A percentile compares a stretch with the other conserved stretches of the same genome.
Conservation (phyloP, 1,140 invertebrate species). For the Leptoteleia sp. region DNA sequence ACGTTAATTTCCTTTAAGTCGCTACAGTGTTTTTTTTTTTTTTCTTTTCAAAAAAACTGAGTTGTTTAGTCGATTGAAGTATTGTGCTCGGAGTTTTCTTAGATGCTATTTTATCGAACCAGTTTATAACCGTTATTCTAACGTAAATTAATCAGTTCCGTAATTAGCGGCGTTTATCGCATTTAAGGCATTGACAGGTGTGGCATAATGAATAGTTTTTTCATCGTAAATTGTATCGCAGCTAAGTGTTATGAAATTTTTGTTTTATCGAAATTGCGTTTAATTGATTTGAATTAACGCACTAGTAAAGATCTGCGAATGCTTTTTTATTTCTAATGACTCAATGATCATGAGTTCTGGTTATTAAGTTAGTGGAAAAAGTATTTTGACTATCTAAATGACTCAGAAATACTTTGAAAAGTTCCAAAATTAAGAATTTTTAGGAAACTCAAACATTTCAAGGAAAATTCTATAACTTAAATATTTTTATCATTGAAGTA, state of each 20-base stretch:
- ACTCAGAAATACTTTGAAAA: too few relatives aligned
- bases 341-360: too few relatives aligned
- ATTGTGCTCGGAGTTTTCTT: constrained; percentile 38
- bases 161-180: constrained; percentile 55
- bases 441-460: too few relatives aligned
- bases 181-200: constrained; percentile 50
- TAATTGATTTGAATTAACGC: constrained; percentile 23
- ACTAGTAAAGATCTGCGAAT: too few relatives aligned
- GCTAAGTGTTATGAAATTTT: constrained; percentile 32
- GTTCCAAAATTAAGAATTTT: too few relatives aligned
- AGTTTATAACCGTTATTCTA: constrained; percentile 59
- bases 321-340: background rate
- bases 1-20: background rate
- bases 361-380: too few relatives aligned
- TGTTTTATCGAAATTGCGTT: constrained; percentile 16
- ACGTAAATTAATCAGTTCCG: constrained; percentile 61
- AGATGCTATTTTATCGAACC: constrained; percentile 41
- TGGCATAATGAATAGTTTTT: constrained; percentile 43
- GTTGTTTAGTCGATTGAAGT: too few relatives aligned
- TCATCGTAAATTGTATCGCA: background rate
- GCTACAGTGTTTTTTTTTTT: constrained; percentile 5
- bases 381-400: too few relatives aligned
- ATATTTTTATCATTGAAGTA: too few relatives aligned
- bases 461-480: too few relatives aligned
- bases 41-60: too few relatives aligned